These are phyloP conservation scores for Penaeus monodon DNA, from an alignment of 2,888 invertebrate genomes.

Conservation along the genomic window DNA sequence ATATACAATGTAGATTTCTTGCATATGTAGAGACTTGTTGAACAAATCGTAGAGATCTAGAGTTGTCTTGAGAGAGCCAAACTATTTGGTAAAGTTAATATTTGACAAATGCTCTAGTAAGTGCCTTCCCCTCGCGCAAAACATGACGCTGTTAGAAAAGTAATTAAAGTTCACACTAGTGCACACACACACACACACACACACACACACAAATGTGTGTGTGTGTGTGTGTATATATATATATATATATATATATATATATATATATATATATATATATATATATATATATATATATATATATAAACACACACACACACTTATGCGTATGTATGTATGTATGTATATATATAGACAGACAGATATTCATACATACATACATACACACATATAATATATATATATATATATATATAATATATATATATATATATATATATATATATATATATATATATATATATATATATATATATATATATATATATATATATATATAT, in stretches of 20 bases:
- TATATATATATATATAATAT: no score
- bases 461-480: no score
- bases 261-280: neutral
- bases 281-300: neutral
- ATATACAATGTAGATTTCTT: no score
- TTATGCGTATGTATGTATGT: neutral
- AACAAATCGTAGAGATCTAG: neutral
- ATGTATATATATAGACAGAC: conserved; percentile 3
- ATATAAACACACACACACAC: neutral
- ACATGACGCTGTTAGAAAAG: no score
- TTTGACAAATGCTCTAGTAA: neutral
- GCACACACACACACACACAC: no score
- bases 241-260: neutral
- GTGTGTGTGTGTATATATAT: neutral
- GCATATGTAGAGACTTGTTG: no score
- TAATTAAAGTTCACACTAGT: no score
- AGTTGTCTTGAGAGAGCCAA: neutral
- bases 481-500: no score
- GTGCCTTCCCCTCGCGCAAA: no score
- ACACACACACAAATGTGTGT: no score
- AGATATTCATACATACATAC: neutral
- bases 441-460: no score
- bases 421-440: no score
- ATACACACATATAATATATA: conserved; percentile 1
- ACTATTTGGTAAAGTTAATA: neutral